Conservation (phyloP, 2,888 invertebrate genomes). For the Meandrusa payeni region DNA sequence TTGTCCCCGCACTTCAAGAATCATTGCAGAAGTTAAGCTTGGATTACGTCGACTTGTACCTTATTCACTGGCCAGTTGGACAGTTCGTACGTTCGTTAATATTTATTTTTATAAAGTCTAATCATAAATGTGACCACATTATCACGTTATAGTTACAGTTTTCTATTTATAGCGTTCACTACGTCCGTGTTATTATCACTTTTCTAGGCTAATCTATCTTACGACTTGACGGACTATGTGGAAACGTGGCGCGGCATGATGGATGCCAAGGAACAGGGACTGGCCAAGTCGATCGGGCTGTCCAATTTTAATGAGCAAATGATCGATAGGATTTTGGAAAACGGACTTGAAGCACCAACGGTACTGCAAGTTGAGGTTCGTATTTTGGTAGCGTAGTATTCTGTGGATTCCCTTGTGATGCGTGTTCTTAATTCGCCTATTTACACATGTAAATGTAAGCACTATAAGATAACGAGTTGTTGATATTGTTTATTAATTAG, state of each 20-base stretch:
- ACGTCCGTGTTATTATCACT: too few relatives aligned
- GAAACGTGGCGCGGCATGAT: constrained; percentile 88
- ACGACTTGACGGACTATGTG: constrained; percentile 80
- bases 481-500: too few relatives aligned
- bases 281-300: constrained; percentile 85
- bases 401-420: too few relatives aligned
- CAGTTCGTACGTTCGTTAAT: constrained; percentile 56
- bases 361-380: constrained; percentile 77
- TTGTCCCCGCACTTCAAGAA: constrained; percentile 82
- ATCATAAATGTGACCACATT: too few relatives aligned
- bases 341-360: constrained; percentile 78
- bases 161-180: too few relatives aligned
- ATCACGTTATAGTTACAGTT: too few relatives aligned
- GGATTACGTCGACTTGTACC: constrained; percentile 75
- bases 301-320: constrained; percentile 89
- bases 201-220: constrained; percentile 42
- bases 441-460: too few relatives aligned
- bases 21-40: constrained; percentile 47
- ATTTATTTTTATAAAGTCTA: not conserved
- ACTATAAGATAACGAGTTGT: too few relatives aligned
- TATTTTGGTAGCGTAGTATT: too few relatives aligned
- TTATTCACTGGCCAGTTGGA: constrained; percentile 89
- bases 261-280: constrained; percentile 80
- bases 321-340: constrained; percentile 81
- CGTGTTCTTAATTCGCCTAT: too few relatives aligned